Conservation (phyloP, 1,140 invertebrate genomes). For the Archivesica marissinica region DNA sequence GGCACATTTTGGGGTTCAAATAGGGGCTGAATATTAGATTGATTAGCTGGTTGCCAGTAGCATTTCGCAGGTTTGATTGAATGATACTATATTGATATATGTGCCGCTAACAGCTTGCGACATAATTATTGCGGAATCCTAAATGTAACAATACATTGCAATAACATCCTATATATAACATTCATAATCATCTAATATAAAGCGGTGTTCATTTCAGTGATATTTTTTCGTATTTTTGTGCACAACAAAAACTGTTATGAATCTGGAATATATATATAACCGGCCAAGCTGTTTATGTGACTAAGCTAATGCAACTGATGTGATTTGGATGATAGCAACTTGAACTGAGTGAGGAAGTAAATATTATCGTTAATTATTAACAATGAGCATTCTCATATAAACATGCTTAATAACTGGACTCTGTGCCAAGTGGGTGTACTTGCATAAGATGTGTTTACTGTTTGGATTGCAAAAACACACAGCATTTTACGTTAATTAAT, state of each 20-base stretch:
- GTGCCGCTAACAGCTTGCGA: not conserved
- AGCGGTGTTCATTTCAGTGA: too few species aligned
- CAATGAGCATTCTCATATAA: not conserved
- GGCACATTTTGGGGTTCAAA: not conserved
- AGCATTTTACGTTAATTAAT: not conserved
- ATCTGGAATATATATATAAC: not conserved
- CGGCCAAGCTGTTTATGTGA: not conserved
- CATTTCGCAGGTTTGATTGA: not conserved
- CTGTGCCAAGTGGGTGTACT: not conserved
- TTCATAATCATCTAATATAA: too few species aligned
- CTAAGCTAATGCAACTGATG: not conserved
- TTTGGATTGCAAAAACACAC: conserved; percentile 6
- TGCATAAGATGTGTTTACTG: not conserved
- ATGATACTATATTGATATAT: not conserved
- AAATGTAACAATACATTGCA: too few species aligned
- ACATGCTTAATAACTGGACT: not conserved
- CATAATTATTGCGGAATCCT: not conserved
- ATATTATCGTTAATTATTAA: not conserved
- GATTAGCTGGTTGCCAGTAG: not conserved
- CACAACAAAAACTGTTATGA: not conserved
- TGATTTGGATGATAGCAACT: not conserved
- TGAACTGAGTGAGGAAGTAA: conserved; percentile 5
- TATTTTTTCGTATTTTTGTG: not conserved
- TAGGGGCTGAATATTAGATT: not conserved
- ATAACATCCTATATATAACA: too few species aligned